Percentiles rank a stretch among this genome's conserved stretches.
Evolutionary conservation across 2,797 vertebrate species (phyloP).

Genomic region (Meda fulgida): DNA sequence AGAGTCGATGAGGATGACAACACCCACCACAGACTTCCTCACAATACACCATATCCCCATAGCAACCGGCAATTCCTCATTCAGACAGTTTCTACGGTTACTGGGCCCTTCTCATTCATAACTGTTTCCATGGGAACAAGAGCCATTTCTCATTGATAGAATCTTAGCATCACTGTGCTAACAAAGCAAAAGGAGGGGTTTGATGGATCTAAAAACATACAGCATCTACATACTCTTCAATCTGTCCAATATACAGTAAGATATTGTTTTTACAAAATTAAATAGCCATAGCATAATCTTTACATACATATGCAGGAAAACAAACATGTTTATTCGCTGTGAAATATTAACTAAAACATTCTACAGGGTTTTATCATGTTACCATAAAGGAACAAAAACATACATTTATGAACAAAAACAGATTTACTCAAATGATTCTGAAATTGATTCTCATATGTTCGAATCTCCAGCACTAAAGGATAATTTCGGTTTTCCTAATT

Average conservation of each 20-base stretch:
- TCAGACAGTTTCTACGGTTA: constrained; percentile 88
- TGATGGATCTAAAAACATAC: constrained; percentile 66
- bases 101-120: constrained; percentile 88
- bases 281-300: background rate
- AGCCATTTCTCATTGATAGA: constrained; percentile 88
- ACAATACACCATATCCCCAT: constrained; percentile 75
- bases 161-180: constrained; percentile 79
- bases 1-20: constrained; percentile 30
- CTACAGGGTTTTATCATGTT: background rate
- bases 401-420: background rate
- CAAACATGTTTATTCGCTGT: constrained; percentile 35
- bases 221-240: constrained; percentile 53
- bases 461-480: constrained; percentile 1
- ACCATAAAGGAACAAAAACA: constrained; percentile 36
- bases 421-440: background rate
- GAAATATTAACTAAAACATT: background rate
- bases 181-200: constrained; percentile 76
- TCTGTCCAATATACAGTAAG: background rate
- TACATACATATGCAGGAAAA: background rate
- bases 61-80: constrained; percentile 84
- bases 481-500: background rate
- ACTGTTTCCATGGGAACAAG: constrained; percentile 86
- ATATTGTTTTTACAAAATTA: background rate
- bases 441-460: background rate
- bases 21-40: constrained; percentile 64